Evolutionary conservation across 30 jellyfish, hydroid and myxozoan genomes (phyloP), one percentile per base, ranked within the genome.

Genomic region (Aurelia sp.): DNA sequence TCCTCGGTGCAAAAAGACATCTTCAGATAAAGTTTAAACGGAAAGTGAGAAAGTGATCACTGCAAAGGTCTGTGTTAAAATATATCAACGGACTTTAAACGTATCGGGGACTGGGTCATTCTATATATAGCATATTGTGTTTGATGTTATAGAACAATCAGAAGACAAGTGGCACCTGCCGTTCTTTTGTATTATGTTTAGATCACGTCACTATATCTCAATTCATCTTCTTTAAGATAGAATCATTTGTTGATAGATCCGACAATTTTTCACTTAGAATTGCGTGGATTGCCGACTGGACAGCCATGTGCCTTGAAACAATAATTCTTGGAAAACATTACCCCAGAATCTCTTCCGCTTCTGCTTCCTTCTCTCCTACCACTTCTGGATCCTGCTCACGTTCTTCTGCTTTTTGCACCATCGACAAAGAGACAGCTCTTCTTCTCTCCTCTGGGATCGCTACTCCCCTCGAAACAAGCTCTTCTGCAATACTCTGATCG

Each of bases 401-500:
- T 2, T 59, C 79, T 16, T 44, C 31, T 16, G 53, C 18, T 3
- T 18, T 62, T 63, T 22, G 63, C 71, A 62, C 8, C 2, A 1
- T 4, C 2, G 79, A 53, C 57, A 41, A 18, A 37, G 76, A 18
- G 20, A 62, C 79, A 22, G 83, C n/a, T 23, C 82, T 53, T 50
- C 75, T 41, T 40, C 68, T 73, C 4, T 48, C 57, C 21, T 60
- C 78, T 11, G 70, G 47, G 17, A 73, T 76, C 4, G 93, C 93
- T 12, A 37, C 60, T 5, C 84, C 93, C 23, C 53, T 22, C 2
- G 37, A 74, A 27, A 69, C 66, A n/a, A 84, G 82, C 3, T 15
- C 69, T 11, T 73, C 86, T 12, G 74, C 84, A 48, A 84, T 18
- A 62, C 73, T 84, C 63, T 84, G 55, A 18, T 84, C 93, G 6